Evolutionary conservation across 1,140 invertebrate genomes (phyloP).

Genomic region (Melipona quadrifasciata): DNA sequence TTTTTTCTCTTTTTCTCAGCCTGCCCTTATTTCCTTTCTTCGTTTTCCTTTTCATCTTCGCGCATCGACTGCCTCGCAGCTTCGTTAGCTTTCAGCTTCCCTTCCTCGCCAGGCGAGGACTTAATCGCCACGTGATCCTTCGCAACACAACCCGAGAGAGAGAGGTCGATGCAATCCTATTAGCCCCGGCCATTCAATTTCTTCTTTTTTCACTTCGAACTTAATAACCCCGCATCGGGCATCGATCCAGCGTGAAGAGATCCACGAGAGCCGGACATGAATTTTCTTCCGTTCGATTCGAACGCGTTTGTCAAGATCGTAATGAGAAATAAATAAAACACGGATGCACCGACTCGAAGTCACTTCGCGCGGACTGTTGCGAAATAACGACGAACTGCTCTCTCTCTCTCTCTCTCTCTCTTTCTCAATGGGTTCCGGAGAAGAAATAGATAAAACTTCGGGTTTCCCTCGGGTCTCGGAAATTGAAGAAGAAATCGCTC

Average conservation of each 20-base stretch:
- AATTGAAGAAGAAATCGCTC: no score
- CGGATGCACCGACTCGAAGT: no score
- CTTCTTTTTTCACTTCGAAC: neutral
- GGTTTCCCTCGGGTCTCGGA: no score
- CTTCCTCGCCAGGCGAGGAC: neutral
- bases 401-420: no score
- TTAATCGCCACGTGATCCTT: constrained; percentile 24
- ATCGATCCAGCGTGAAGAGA: neutral
- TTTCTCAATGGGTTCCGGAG: no score
- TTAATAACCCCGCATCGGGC: neutral
- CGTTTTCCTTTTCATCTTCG: neutral
- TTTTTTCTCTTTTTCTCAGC: neutral
- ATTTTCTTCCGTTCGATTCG: no score
- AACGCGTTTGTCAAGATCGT: no score
- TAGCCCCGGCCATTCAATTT: constrained; percentile 1
- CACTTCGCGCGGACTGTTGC: no score
- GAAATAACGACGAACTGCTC: no score
- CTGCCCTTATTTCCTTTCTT: neutral
- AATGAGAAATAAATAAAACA: no score
- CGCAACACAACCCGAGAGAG: neutral
- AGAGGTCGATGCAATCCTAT: constrained; percentile 21
- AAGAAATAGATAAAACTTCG: no score
- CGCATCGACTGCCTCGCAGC: neutral
- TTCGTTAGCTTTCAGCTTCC: no score
- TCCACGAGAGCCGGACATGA: neutral